These are phyloP conservation scores for Drosophila nr. fundita DNA, from an alignment of 2,888 invertebrate species.

Conservation along the genomic window DNA sequence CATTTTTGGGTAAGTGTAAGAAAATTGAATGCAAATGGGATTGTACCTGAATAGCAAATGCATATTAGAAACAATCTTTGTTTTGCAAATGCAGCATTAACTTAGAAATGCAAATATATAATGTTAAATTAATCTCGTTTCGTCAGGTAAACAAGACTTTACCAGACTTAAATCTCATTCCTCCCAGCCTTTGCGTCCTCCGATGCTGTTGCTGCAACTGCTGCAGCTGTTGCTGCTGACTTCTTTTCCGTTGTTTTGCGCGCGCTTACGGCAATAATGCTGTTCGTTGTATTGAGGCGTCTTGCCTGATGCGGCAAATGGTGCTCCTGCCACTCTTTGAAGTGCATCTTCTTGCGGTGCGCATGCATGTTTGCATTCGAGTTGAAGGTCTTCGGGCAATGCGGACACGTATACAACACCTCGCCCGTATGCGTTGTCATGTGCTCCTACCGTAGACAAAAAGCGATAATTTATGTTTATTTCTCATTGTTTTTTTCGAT, in stretches of 20 bases:
- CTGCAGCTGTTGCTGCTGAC: neutral
- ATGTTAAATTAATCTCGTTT: neutral
- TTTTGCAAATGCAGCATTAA: neutral
- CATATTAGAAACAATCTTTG: neutral
- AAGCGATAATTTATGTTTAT: neutral
- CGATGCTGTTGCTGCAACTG: neutral
- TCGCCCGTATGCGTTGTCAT: constrained; percentile 82
- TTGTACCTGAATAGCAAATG: neutral
- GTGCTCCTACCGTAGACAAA: constrained; percentile 72
- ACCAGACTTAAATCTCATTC: constrained; percentile 22
- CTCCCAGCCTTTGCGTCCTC: neutral
- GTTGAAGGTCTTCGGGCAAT: constrained; percentile 82
- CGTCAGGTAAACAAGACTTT: constrained; percentile 46
- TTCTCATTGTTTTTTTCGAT: neutral
- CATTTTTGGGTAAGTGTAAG: constrained; percentile 16
- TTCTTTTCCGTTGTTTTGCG: constrained; percentile 61
- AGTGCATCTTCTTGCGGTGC: constrained; percentile 82
- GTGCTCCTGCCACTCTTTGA: constrained; percentile 81
- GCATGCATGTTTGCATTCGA: constrained; percentile 82
- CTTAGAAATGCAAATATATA: neutral
- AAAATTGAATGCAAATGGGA: neutral
- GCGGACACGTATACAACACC: constrained; percentile 79
- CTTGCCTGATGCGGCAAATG: constrained; percentile 45
- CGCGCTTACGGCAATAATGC: constrained; percentile 60
- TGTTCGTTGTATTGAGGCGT: constrained; percentile 42